Conservation (phyloP, 2,113 vertebrate genomes). For the Isurus oxyrinchus region DNA sequence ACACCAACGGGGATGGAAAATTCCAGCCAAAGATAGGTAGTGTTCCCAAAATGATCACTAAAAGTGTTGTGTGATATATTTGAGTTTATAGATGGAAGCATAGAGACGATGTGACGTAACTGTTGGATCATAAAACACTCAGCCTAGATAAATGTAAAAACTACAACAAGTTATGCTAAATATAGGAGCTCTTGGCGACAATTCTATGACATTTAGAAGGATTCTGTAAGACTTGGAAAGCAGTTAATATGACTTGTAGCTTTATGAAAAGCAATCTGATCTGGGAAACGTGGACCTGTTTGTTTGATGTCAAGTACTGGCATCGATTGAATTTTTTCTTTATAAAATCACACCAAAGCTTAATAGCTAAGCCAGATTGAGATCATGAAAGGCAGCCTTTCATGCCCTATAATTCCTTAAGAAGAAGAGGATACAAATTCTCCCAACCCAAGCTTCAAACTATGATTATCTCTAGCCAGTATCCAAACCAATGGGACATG, state of each 20-base stretch:
- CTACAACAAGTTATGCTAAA: neutral
- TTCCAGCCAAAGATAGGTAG: neutral
- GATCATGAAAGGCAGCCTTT: neutral
- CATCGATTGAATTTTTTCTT: neutral
- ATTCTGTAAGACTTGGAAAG: neutral
- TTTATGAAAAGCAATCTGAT: neutral
- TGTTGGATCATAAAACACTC: neutral
- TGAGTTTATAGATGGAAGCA: neutral
- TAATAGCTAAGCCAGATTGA: neutral
- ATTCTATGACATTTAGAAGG: neutral
- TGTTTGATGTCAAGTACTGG: neutral
- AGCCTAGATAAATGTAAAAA: neutral
- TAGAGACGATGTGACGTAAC: neutral
- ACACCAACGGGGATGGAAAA: no score
- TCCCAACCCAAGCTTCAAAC: neutral
- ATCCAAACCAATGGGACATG: neutral
- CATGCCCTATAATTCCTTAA: neutral
- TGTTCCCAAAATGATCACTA: neutral
- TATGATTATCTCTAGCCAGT: neutral
- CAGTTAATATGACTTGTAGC: neutral
- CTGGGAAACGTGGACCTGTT: neutral
- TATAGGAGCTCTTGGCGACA: neutral
- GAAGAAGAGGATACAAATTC: neutral
- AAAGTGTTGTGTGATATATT: neutral
- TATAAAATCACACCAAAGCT: neutral